phyloP scores from a whole-genome alignment of 2,797 vertebrate species.

The Anas acuta region DNA sequence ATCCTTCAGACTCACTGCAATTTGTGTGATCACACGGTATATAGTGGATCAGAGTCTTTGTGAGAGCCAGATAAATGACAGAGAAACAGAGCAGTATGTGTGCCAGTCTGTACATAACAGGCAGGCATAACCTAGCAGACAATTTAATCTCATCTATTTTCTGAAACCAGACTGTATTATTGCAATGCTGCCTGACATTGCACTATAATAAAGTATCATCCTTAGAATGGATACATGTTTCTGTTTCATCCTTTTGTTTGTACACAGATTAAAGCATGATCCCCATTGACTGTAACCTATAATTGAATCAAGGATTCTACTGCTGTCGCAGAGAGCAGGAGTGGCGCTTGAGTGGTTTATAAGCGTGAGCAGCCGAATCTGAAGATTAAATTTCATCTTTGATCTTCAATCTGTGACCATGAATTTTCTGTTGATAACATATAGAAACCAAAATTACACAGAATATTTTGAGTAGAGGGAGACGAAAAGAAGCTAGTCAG shows the following conservation, averaged over 20 bases:
- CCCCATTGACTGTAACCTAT: constrained; percentile 41
- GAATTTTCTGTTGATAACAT: constrained; percentile 40
- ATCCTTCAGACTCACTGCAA: constrained; percentile 6
- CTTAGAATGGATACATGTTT: constrained; percentile 49
- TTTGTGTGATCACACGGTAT: background rate
- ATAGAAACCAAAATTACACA: constrained; percentile 30
- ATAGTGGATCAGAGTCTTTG: background rate
- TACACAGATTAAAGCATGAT: constrained; percentile 68
- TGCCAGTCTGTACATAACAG: background rate
- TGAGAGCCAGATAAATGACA: background rate
- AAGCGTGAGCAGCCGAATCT: constrained; percentile 33
- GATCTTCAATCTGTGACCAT: constrained; percentile 33
- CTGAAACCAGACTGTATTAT: background rate
- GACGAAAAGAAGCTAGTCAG: background rate
- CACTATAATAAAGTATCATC: constrained; percentile 50
- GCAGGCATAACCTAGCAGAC: background rate
- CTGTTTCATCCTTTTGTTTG: constrained; percentile 74
- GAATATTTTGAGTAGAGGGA: background rate
- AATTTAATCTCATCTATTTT: constrained; percentile 47
- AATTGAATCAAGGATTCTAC: constrained; percentile 58
- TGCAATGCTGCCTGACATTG: constrained; percentile 12
- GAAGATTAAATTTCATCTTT: constrained; percentile 64
- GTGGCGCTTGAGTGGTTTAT: constrained; percentile 24
- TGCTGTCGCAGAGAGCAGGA: background rate
- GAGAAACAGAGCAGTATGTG: background rate